Conservation (phyloP, 2,113 vertebrate genomes). For the Geothlypis trichas region DNA sequence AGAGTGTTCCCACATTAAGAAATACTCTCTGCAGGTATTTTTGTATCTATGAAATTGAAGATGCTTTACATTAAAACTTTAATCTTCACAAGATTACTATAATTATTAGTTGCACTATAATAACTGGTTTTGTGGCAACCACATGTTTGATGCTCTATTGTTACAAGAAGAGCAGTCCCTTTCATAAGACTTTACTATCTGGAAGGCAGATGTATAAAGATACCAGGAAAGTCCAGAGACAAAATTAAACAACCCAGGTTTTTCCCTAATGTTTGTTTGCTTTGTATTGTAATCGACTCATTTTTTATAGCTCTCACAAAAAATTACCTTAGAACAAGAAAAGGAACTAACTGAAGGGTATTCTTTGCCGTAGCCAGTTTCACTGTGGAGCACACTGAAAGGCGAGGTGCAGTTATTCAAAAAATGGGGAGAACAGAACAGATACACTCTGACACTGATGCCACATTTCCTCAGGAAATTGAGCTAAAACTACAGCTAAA, state of each 20-base stretch:
- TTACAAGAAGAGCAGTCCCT: slow-evolving; percentile 11
- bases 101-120: slow-evolving; percentile 52
- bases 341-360: background rate
- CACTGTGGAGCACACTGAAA: background rate
- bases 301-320: background rate
- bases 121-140: slow-evolving; percentile 37
- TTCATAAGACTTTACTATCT: slow-evolving; percentile 45
- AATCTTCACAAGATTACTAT: slow-evolving; percentile 42
- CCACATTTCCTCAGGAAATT: background rate
- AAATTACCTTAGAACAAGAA: background rate
- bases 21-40: slow-evolving; percentile 27
- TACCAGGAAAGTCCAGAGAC: slow-evolving; percentile 14
- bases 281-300: background rate
- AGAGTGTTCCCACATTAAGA: slow-evolving; percentile 34
- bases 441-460: background rate
- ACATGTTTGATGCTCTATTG: slow-evolving; percentile 32
- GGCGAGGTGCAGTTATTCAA: background rate
- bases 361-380: background rate
- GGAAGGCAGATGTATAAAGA: slow-evolving; percentile 34
- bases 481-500: background rate
- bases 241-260: background rate
- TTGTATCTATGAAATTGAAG: slow-evolving; percentile 26
- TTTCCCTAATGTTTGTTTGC: background rate
- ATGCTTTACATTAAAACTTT: slow-evolving; percentile 54
- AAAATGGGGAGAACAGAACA: background rate